Evolutionary conservation across 2,797 vertebrate species (phyloP).

Genomic region (Pyrocephalus nanus): DNA sequence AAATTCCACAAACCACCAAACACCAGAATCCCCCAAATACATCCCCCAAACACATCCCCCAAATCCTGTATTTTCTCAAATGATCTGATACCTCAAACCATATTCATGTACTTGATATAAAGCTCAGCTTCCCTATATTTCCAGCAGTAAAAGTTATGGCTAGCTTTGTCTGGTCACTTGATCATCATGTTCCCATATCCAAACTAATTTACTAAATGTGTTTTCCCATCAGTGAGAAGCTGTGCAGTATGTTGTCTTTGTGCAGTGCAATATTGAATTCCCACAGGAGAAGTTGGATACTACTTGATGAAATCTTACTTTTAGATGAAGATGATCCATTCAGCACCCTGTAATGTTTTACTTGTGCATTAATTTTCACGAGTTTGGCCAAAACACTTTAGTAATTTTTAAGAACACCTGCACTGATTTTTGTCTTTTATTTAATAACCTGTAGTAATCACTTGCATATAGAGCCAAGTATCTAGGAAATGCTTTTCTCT

Average conservation of each 20-base stretch:
- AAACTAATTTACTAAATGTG: not conserved
- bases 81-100: not conserved
- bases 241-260: not conserved
- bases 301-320: not conserved
- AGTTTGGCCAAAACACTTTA: not conserved
- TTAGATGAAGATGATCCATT: not conserved
- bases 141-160: not conserved
- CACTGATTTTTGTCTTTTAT: not conserved
- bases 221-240: not conserved
- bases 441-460: not conserved
- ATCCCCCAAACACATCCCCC: rapidly evolving
- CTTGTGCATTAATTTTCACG: not conserved
- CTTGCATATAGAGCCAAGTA: not conserved
- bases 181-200: not conserved
- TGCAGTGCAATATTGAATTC: not conserved
- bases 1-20: not conserved
- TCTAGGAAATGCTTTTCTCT: not conserved
- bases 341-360: not conserved
- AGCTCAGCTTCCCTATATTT: not conserved
- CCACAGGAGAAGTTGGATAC: not conserved
- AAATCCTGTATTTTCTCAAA: not conserved
- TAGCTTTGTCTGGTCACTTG: not conserved
- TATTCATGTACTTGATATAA: not conserved
- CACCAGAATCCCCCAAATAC: rapidly evolving
- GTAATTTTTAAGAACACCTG: not conserved